Percentiles rank a stretch among this genome's conserved stretches.
phyloP scores from a whole-genome alignment of 2,113 vertebrate species.

The Lophochroa leadbeateri region DNA sequence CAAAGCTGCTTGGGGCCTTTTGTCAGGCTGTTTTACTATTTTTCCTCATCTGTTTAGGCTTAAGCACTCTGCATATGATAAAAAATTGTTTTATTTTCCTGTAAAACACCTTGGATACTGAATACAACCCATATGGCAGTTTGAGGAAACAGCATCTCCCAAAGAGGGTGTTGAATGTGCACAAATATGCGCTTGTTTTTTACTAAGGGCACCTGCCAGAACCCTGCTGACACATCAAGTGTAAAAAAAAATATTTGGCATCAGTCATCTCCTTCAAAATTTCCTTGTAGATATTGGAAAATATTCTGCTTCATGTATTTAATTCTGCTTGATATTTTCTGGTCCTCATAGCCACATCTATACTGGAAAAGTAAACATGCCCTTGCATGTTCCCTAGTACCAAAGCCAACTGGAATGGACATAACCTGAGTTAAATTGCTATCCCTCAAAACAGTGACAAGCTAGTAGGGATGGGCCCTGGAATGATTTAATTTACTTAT shows the following conservation, averaged over 20 bases:
- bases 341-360: neutral
- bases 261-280: conserved; percentile 39
- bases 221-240: conserved; percentile 54
- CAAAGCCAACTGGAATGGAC: neutral
- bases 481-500: neutral
- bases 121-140: conserved; percentile 60
- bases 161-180: conserved; percentile 66
- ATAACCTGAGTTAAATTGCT: neutral
- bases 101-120: conserved; percentile 60
- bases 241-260: conserved; percentile 57
- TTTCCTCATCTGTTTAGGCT: conserved; percentile 50
- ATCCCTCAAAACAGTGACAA: neutral
- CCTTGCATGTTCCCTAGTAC: neutral
- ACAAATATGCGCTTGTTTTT: conserved; percentile 61
- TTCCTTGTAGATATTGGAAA: conserved; percentile 56
- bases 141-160: conserved; percentile 58
- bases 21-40: conserved; percentile 19
- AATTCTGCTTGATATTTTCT: conserved; percentile 30
- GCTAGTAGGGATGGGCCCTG: neutral
- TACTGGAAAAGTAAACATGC: conserved; percentile 6
- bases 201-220: conserved; percentile 58
- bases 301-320: conserved; percentile 34
- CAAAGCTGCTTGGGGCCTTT: conserved; percentile 28
- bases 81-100: conserved; percentile 59
- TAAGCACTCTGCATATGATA: conserved; percentile 34